These are phyloP conservation scores for Emydoidea blandingii DNA, from an alignment of 2,797 vertebrate genomes.

Conservation along the genomic window DNA sequence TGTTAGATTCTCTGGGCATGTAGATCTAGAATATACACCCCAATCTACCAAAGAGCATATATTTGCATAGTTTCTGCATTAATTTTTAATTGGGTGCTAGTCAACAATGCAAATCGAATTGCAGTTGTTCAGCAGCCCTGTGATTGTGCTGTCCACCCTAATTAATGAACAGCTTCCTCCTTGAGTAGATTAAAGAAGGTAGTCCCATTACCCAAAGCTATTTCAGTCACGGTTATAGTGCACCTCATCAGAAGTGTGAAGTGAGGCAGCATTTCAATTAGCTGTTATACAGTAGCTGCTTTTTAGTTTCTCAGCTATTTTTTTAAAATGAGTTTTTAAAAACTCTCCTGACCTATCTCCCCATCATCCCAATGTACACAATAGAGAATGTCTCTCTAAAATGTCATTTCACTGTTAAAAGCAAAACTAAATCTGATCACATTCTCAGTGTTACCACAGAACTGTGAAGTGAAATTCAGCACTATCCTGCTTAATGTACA, in stretches of 20 bases:
- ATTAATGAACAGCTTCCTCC: conserved; percentile 75
- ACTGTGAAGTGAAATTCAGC: neutral
- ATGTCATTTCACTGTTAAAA: neutral
- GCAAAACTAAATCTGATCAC: neutral
- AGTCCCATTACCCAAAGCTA: conserved; percentile 77
- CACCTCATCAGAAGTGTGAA: conserved; percentile 70
- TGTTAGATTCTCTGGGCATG: neutral
- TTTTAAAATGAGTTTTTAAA: neutral
- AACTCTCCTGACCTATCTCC: neutral
- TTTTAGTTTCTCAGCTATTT: conserved; percentile 42
- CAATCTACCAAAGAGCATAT: neutral
- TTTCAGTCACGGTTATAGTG: conserved; percentile 64
- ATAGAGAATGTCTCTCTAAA: neutral
- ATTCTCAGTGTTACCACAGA: neutral
- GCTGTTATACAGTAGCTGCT: conserved; percentile 7
- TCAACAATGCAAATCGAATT: conserved; percentile 51
- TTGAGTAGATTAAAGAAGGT: conserved; percentile 77
- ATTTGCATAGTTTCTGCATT: conserved; percentile 62
- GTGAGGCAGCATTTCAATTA: conserved; percentile 68
- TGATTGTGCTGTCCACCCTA: conserved; percentile 75
- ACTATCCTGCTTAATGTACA: neutral
- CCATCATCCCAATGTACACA: accelerated
- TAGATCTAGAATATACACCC: neutral
- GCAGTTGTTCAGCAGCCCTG: conserved; percentile 56
- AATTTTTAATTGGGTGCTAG: conserved; percentile 73